Evolutionary conservation across 2,797 vertebrate species (phyloP).

Genomic region (Florisuga fusca): DNA sequence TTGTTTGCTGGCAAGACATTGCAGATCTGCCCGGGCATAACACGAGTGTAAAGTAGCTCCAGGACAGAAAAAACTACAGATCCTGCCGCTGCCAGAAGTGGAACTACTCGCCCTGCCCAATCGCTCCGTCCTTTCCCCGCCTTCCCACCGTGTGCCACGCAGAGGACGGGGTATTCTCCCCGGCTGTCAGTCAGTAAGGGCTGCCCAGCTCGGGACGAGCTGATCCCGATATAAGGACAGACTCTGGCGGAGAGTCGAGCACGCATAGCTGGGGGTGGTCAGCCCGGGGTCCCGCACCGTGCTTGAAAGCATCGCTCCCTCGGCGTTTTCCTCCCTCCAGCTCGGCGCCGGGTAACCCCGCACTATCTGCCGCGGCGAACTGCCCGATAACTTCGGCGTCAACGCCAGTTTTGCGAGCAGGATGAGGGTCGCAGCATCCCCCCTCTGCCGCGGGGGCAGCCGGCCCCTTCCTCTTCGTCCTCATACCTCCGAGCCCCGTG

Average conservation of each 20-base stretch:
- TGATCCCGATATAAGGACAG: not conserved
- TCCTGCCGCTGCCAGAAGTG: not conserved
- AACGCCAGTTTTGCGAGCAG: not conserved
- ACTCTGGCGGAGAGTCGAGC: not conserved
- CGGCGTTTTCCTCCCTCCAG: not conserved
- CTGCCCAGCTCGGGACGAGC: conserved; percentile 11
- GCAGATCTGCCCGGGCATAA: not conserved
- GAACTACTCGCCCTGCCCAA: conserved; percentile 12
- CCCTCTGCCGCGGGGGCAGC: not conserved
- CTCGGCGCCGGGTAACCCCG: not conserved
- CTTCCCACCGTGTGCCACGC: conserved; percentile 6
- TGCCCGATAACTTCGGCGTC: not conserved
- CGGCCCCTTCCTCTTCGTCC: not conserved
- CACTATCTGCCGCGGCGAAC: not conserved
- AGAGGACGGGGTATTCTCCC: conserved; percentile 44
- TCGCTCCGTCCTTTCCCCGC: not conserved
- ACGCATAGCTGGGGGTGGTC: not conserved
- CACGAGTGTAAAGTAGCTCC: not conserved
- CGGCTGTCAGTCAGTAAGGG: not conserved
- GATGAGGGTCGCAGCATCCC: conserved; percentile 1
- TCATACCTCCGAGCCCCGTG: not conserved
- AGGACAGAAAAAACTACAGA: conserved; percentile 41
- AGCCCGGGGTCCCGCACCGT: not conserved
- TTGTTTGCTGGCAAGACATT: not conserved
- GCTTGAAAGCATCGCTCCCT: not conserved